Conservation (phyloP, 1,140 invertebrate species). For the Wasmannia auropunctata region DNA sequence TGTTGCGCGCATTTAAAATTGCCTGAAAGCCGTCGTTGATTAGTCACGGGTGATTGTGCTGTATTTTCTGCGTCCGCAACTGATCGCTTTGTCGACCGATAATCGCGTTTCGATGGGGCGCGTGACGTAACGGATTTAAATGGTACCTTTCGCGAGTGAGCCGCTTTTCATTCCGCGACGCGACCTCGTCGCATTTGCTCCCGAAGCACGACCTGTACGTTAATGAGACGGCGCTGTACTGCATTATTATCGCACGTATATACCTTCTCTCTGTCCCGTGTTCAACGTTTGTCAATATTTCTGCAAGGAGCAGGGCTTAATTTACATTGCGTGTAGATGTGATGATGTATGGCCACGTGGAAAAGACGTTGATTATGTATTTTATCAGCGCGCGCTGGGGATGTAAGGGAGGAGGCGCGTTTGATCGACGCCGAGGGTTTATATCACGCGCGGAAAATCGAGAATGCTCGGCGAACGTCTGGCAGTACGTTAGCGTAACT, state of each 20-base stretch:
- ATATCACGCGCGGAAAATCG: background rate
- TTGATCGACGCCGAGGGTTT: background rate
- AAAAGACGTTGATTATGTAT: constrained; percentile 10
- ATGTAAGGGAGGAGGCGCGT: background rate
- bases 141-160: background rate
- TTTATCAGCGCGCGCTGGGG: background rate
- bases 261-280: background rate
- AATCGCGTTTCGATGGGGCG: constrained; percentile 30
- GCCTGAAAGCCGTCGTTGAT: background rate
- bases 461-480: background rate
- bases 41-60: background rate
- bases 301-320: background rate
- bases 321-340: background rate
- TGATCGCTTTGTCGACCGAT: constrained; percentile 7
- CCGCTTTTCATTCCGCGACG: background rate
- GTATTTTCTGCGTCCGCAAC: constrained; percentile 16
- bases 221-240: background rate
- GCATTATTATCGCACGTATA: constrained; percentile 24
- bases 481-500: background rate
- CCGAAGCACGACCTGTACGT: background rate
- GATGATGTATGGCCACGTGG: background rate
- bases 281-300: constrained; percentile 4
- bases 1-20: constrained; percentile 10
- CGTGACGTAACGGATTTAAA: constrained; percentile 30
- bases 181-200: background rate